Evolutionary conservation across 2,888 invertebrate species (phyloP), one percentile per base, ranked within the genome.

Genomic region (Balanococcus diminutus): DNA sequence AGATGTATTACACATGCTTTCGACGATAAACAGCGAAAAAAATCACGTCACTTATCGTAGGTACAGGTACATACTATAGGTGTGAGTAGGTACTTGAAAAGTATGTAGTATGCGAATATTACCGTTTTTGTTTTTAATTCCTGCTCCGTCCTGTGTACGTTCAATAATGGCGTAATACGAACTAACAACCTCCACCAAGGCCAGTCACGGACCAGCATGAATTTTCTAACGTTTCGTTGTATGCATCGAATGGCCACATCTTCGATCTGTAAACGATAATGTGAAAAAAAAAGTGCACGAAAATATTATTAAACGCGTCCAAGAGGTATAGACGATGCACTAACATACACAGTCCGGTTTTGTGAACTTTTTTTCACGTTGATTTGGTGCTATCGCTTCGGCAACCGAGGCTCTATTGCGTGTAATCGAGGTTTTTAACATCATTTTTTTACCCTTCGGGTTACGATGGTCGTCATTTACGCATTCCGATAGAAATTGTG

Each of bases 121-220:
- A 96, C 96, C 93, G 95, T 95, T 89, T 95, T 96, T 87, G 94
- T 93, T 88, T 95, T 94, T 87, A 98, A 92, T 89, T 97, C 95
- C 90, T 98, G 97, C 90, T 98, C 98, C 28, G 97, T 97, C 87
- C 97, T 93, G 90, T 98, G 96, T 9, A 98, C 98, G 89, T 97
- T 96, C 87, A 98, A 92, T 88, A 98, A 91, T 31, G 98, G 98
- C 84, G 96, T 94, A 82, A 98, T 96, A 88, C 96, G 94, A 87
- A 97, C 95, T 90, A 98, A 93, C 87, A 98, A 92, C 87, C 96
- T 92, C 98, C 98, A 98, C 98, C 98, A 98, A 11, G 96, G 95
- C 98, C 98, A 98, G 90, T 96, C 96, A 67, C 96, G 93, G 19
- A 98, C 97, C 87, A 95, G 93, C 90, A 97, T 93, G 91, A 97